phyloP scores from a whole-genome alignment of 2,888 invertebrate species.

The Rambutsinella grinnellia region DNA sequence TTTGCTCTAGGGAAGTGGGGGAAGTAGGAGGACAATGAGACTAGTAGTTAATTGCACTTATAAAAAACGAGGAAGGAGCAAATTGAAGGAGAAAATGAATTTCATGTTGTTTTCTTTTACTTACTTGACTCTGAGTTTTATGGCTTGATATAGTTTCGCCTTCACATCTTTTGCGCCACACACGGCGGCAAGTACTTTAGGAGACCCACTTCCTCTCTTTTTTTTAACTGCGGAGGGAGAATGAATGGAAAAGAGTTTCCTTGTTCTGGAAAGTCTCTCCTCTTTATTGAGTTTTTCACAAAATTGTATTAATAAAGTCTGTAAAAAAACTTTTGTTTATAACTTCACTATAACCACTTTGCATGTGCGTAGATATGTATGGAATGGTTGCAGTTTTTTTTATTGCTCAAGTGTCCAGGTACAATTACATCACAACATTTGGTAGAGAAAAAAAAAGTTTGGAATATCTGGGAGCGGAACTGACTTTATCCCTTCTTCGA shows the following conservation, averaged over 20 bases:
- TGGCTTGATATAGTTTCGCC: background rate
- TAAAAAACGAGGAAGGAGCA: constrained; percentile 28
- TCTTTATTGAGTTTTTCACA: background rate
- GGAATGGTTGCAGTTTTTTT: constrained; percentile 14
- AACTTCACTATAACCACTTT: no score
- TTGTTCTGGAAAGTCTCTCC: background rate
- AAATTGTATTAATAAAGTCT: background rate
- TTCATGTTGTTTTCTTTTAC: constrained; percentile 29
- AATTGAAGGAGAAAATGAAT: constrained; percentile 46
- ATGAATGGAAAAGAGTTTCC: background rate
- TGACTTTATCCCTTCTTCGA: background rate
- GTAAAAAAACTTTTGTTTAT: background rate
- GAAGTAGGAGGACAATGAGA: no score
- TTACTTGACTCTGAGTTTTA: constrained; percentile 31
- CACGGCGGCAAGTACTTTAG: background rate
- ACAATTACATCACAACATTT: constrained; percentile 41
- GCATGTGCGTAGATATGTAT: background rate
- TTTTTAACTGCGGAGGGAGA: background rate
- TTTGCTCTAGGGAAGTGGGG: no score
- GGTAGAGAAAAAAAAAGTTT: constrained; percentile 9
- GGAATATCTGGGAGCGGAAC: background rate
- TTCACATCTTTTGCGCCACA: background rate
- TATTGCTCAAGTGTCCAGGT: constrained; percentile 40
- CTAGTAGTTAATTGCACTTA: constrained; percentile 43
- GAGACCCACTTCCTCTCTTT: constrained; percentile 1